Percentiles rank a stretch among this genome's conserved stretches.
Conservation (phyloP, 30 jellyfish, hydroid and myxozoan genomes). For the Pseudorhiza aurosa region DNA sequence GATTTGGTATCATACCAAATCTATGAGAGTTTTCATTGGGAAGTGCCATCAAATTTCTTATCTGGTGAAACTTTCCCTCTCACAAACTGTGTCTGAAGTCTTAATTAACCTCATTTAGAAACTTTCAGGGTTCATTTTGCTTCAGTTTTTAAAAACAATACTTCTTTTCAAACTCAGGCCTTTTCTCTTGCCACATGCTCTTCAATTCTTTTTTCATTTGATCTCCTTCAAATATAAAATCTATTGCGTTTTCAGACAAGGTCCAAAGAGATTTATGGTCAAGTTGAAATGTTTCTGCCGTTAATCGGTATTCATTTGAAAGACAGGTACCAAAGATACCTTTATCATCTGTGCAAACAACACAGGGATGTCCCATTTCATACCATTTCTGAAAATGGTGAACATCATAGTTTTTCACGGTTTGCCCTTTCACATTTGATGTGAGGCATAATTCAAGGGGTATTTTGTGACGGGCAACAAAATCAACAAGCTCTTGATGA, state of each 20-base stretch:
- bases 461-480: not conserved
- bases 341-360: constrained; percentile 83
- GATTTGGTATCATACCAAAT: too few relatives aligned
- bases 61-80: too few relatives aligned
- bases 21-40: too few relatives aligned
- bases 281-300: constrained; percentile 35
- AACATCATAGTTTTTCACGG: constrained; percentile 45
- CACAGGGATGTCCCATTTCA: constrained; percentile 49
- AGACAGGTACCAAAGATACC: constrained; percentile 67
- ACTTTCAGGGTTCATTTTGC: too few relatives aligned
- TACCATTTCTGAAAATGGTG: constrained; percentile 56
- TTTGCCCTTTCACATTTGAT: constrained; percentile 66
- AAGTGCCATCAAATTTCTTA: too few relatives aligned
- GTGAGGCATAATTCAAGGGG: constrained; percentile 80
- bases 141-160: too few relatives aligned
- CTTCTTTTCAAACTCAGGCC: not conserved
- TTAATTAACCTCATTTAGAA: too few relatives aligned
- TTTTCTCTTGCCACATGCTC: constrained; percentile 29
- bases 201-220: constrained; percentile 26
- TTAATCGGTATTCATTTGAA: constrained; percentile 56
- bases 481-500: constrained; percentile 42
- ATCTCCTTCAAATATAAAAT: constrained; percentile 45
- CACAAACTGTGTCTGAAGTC: too few relatives aligned
- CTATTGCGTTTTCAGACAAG: constrained; percentile 41
- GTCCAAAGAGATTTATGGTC: constrained; percentile 18